Conservation (phyloP, 2,797 vertebrate genomes). For the Australoheros facetus region DNA sequence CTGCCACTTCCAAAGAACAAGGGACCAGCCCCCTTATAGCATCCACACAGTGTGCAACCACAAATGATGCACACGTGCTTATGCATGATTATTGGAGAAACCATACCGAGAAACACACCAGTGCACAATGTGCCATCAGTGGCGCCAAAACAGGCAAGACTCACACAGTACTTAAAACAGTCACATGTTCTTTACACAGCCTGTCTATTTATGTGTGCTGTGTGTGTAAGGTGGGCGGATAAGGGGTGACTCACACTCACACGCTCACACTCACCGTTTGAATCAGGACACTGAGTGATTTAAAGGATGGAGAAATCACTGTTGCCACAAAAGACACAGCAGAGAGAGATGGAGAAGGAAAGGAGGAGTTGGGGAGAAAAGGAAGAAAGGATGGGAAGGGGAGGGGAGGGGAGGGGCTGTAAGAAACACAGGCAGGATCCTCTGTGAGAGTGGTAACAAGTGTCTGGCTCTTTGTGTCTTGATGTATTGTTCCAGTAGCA, state of each 20-base stretch:
- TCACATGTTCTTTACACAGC: conserved; percentile 14
- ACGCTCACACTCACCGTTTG: conserved; percentile 18
- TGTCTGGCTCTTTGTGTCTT: conserved; percentile 65
- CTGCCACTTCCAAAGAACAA: conserved; percentile 8
- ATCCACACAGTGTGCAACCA: conserved; percentile 6
- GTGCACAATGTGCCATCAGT: background rate
- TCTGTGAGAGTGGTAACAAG: conserved; percentile 60
- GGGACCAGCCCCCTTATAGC: conserved; percentile 25
- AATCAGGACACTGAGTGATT: conserved; percentile 39
- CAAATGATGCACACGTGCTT: conserved; percentile 32
- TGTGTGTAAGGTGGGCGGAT: background rate
- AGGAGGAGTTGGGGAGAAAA: background rate
- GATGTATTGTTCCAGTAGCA: conserved; percentile 61
- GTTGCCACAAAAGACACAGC: conserved; percentile 12
- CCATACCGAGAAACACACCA: background rate
- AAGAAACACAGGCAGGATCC: conserved; percentile 9
- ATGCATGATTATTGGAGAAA: background rate
- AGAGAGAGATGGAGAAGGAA: background rate
- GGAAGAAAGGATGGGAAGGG: background rate
- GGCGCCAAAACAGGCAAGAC: background rate
- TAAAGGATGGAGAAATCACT: conserved; percentile 26
- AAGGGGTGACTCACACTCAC: conserved; percentile 31
- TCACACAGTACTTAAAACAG: conserved; percentile 8
- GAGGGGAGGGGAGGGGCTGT: conserved; percentile 1
- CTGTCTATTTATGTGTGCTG: conserved; percentile 9